A percentile compares a stretch with the other conserved stretches of the same genome.
Evolutionary conservation across 2,113 vertebrate genomes (phyloP).

Genomic region (Stegastes partitus): DNA sequence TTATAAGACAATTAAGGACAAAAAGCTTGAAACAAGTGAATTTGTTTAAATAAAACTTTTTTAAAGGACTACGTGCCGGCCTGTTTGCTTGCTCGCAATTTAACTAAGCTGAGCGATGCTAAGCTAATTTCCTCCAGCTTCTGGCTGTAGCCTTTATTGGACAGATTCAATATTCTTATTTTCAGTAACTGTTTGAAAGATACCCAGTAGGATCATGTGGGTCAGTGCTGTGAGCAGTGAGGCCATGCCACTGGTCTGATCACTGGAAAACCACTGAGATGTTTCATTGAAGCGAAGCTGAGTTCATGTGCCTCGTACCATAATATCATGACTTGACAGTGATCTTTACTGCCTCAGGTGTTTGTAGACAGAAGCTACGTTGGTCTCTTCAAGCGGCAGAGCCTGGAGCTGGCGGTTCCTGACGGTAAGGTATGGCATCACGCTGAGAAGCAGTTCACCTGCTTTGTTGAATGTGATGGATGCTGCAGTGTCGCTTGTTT

Average conservation of each 20-base stretch:
- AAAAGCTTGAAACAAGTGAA: too few relatives aligned
- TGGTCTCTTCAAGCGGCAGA: constrained; percentile 89
- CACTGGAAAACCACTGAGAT: not conserved
- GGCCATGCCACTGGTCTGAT: too few relatives aligned
- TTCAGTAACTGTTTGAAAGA: too few relatives aligned
- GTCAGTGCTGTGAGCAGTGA: too few relatives aligned
- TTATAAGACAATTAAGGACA: too few relatives aligned
- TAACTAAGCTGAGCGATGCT: too few relatives aligned
- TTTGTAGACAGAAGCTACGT: constrained; percentile 91
- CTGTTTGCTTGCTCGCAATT: too few relatives aligned
- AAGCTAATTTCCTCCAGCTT: not conserved
- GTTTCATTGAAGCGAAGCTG: not conserved
- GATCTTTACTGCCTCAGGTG: constrained; percentile 81
- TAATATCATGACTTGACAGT: not conserved
- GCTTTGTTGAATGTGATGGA: constrained; percentile 14
- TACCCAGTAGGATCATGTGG: too few relatives aligned
- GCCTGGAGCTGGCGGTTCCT: constrained; percentile 85
- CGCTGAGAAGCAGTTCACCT: not conserved
- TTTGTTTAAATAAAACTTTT: too few relatives aligned
- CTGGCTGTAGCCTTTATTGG: too few relatives aligned
- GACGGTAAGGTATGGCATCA: constrained; percentile 87
- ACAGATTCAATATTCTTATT: not conserved
- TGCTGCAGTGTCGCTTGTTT: not conserved
- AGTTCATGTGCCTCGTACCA: not conserved
- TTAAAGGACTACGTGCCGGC: too few relatives aligned